A percentile compares a stretch with the other conserved stretches of the same genome.
Conservation (phyloP, 2,113 vertebrate genomes). For the Xenopus borealis region DNA sequence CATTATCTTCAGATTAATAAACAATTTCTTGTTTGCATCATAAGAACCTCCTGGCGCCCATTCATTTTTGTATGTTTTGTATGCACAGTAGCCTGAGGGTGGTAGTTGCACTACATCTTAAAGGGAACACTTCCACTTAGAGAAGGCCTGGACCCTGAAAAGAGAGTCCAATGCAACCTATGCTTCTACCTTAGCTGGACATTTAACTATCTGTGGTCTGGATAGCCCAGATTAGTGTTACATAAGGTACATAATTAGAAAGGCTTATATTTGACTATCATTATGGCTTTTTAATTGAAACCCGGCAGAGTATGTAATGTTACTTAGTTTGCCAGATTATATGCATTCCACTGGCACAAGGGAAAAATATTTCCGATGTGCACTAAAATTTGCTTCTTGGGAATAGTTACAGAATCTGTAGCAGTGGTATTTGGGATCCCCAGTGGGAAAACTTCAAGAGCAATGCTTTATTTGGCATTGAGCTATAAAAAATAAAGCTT, state of each 20-base stretch:
- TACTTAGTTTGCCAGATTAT: not conserved
- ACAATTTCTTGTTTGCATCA: no score
- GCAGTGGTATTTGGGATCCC: not conserved
- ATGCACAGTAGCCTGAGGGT: no score
- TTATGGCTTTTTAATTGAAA: not conserved
- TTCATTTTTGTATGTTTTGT: no score
- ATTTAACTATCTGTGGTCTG: no score
- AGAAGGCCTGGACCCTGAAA: no score
- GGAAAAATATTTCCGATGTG: not conserved
- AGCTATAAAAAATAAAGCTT: conserved; percentile 3
- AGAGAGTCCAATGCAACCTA: no score
- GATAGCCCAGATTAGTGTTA: no score
- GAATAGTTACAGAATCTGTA: not conserved
- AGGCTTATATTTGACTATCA: not conserved
- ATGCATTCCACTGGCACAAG: not conserved
- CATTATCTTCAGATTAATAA: no score
- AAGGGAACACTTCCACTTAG: no score
- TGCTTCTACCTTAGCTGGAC: no score
- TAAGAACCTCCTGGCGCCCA: no score
- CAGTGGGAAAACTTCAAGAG: not conserved
- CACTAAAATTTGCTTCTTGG: not conserved
- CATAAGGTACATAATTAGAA: not conserved
- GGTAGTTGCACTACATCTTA: no score
- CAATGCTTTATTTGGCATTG: not conserved
- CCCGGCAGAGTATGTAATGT: not conserved